A percentile compares a stretch with the other conserved stretches of the same genome.
Evolutionary conservation across 2,797 vertebrate species (phyloP).

Genomic region (Iguana delicatissima): DNA sequence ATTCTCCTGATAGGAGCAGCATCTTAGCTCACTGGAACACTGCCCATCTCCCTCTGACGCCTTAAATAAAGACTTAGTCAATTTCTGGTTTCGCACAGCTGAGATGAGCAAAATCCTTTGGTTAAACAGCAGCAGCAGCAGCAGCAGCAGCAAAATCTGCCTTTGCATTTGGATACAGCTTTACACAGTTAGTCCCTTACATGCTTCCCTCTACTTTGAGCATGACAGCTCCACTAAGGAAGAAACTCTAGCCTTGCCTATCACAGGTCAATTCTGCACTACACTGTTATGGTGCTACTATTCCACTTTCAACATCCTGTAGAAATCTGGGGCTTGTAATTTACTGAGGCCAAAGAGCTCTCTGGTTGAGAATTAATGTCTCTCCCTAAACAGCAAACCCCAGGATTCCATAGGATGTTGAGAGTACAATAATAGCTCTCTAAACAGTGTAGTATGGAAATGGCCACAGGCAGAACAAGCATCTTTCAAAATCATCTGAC

Average conservation of each 20-base stretch:
- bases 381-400: no score
- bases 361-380: no score
- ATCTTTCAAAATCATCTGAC: background rate
- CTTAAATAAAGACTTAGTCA: background rate
- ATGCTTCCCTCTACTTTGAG: background rate
- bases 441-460: no score
- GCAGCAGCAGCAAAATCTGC: background rate
- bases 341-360: no score
- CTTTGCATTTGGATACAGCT: background rate
- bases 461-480: rapidly evolving
- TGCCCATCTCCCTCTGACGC: background rate
- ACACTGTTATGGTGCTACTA: no score
- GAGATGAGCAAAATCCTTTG: background rate
- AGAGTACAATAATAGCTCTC: no score
- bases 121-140: no score
- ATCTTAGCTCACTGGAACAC: conserved; percentile 11
- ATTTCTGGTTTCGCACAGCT: background rate
- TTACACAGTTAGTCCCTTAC: background rate
- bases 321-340: no score
- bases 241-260: rapidly evolving
- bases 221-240: rapidly evolving
- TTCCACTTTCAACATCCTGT: no score
- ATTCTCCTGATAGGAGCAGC: background rate
- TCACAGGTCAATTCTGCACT: background rate
- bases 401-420: no score